These are phyloP conservation scores for Marronus borbonicus DNA, from an alignment of 2,888 invertebrate genomes.

Conservation along the genomic window DNA sequence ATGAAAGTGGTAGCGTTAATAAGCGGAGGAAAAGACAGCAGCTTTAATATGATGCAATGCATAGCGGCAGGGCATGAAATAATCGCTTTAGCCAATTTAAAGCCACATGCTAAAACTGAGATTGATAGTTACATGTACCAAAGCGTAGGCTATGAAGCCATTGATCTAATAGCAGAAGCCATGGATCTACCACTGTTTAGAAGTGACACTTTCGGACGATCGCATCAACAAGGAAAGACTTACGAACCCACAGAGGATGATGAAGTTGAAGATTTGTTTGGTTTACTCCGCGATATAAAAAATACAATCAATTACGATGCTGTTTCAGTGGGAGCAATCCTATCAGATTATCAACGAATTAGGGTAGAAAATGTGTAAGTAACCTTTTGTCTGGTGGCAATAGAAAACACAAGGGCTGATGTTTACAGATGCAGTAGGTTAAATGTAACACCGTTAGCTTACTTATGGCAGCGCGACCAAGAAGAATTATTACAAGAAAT, in stretches of 20 bases:
- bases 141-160: constrained; percentile 97
- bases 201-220: constrained; percentile 86
- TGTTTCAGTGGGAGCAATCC: constrained; percentile 97
- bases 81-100: constrained; percentile 96
- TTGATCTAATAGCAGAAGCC: constrained; percentile 92
- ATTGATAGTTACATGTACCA: constrained; percentile 93
- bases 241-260: constrained; percentile 89
- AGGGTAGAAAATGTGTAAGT: constrained; percentile 97
- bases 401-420: neutral
- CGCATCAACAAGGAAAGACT: constrained; percentile 83
- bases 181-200: constrained; percentile 94
- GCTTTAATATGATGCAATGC: constrained; percentile 99
- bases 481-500: constrained; percentile 95
- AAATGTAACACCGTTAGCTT: constrained; percentile 90
- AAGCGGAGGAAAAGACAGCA: constrained; percentile 99
- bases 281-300: constrained; percentile 84
- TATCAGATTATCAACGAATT: constrained; percentile 98
- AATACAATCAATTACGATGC: constrained; percentile 82
- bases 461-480: constrained; percentile 97
- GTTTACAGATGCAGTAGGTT: constrained; percentile 86
- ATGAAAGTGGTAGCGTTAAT: constrained; percentile 93
- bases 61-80: constrained; percentile 95
- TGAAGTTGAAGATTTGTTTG: constrained; percentile 97
- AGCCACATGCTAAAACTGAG: constrained; percentile 87
- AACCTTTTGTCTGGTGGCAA: neutral